Base-by-base conservation (phyloP, 2,888 invertebrate species). In the Macaria liturata region DNA sequence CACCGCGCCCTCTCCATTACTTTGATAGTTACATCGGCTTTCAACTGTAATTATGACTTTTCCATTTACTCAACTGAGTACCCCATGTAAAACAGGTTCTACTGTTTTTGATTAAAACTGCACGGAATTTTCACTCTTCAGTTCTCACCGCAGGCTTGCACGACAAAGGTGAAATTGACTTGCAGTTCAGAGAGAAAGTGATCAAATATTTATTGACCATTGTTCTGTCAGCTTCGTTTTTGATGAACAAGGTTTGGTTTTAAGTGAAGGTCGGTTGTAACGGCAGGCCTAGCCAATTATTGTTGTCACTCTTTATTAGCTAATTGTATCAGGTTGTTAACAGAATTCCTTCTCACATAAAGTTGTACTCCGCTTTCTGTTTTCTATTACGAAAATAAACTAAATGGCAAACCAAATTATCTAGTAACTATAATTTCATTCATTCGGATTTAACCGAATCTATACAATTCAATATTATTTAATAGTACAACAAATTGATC, bases 1-100 rank as follows among this genome's bases (percentile, higher is more conserved):
- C 40, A 67, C 65, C 74, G 69, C 69, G 62, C 73, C 71, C 60
- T 73, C 65, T 74, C 71, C 64, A 63, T 70, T 72, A 64, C 49
- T 40, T 63, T 66, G 70, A 71, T 72, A 67, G 54, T 52, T 61
- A 55, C 57, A 45, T 42, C 54, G 64, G 65, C 67, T 74, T 61
- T 67, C 66, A 57, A 62, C 62, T 59, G 62, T 62, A 69, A 74
- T 75, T 74, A 73, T 63, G 61, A 66, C 64, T 67, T 71, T 72
- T 70, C 71, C 65, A 66, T 62, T 67, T 42, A 42, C 42, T 37
- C 34, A 37, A 4, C 3, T 37, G 34, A 37, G 34, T 37, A 37
- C 34, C 34, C 34, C 5, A 7, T 50, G 39, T 46, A 46, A 46
- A 55, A 50, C 46, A 60, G 30, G 34, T 37, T 32, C 46, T 46